Base-by-base conservation (phyloP, 1,140 invertebrate species). In the Formica exsecta region DNA sequence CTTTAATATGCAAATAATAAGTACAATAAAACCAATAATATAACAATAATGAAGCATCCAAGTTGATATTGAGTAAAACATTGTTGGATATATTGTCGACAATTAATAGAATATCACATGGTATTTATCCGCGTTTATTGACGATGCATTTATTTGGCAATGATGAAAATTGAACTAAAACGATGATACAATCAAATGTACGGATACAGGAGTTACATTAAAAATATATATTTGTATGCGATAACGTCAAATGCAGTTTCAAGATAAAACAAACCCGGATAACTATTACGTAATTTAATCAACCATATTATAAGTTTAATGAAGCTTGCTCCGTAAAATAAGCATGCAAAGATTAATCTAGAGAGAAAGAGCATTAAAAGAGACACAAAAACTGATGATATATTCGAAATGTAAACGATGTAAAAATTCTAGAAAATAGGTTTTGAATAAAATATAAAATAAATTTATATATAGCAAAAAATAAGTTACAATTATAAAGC, bases 101-200 rank as follows among this genome's bases (percentile, higher is more conserved):
- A n/a, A 79, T 65, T 65, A 5, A 11, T 48, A 29, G 41, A 13
- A 16, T 25, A 62, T 44, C 36, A 32, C 16, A 11, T 44, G 61
- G 13, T 66, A 51, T 79, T 77, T 66, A 38, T 66, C 48, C 41
- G 22, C 36, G 11, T 38, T 74, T 75, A 61, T 75, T 36, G 32
- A 38, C 29, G 16, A 77, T 19, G n/a, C 29, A 19, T 66, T 51
- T 51, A 77, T 36, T 51, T 29, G 29, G n/a, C 13, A 7, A 77
- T 41, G 0, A 76, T 32, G 25, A 32, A 16, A 38, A 66, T 79
- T 41, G 13, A 19, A 38, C 19, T 19, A 51, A 79, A 79, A 8
- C 13, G 2, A n/a, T 38, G 29, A 25, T n/a, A 32, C 62, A n/a
- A 32, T 76, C 8, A 38, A 36, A 36, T 22, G 16, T 44, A 44